Percentiles rank a stretch among this genome's conserved stretches.
Conservation (phyloP, 1,140 invertebrate species). For the Cotesia glomerata region DNA sequence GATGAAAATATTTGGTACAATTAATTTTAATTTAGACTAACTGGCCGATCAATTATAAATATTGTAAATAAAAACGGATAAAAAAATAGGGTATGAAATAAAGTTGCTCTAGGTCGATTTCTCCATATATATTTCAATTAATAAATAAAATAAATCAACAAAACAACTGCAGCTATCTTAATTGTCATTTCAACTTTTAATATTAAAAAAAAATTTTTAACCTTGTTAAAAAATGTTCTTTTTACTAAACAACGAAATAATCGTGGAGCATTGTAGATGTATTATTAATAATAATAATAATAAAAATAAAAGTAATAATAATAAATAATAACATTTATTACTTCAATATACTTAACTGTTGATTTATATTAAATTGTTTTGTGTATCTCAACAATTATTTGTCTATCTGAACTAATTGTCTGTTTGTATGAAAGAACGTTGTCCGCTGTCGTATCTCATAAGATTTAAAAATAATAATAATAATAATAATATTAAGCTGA, state of each 20-base stretch:
- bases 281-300: constrained; percentile 19
- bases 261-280: constrained; percentile 36
- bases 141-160: too few species aligned
- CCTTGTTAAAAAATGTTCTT: constrained; percentile 41
- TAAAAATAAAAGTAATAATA: constrained; percentile 3
- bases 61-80: too few species aligned
- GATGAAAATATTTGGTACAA: not conserved
- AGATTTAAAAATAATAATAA: constrained; percentile 13
- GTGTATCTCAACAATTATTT: constrained; percentile 31
- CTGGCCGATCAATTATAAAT: too few species aligned
- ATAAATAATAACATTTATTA: constrained; percentile 16
- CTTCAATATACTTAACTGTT: constrained; percentile 37
- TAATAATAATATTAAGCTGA: not conserved
- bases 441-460: constrained; percentile 36
- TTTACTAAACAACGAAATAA: constrained; percentile 61
- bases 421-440: constrained; percentile 28
- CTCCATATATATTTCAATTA: too few species aligned
- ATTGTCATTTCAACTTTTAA: too few species aligned
- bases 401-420: constrained; percentile 28
- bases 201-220: constrained; percentile 23
- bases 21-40: too few species aligned
- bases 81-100: too few species aligned
- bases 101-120: too few species aligned
- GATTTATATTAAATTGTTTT: constrained; percentile 41
- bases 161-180: too few species aligned